Evolutionary conservation across 1,140 invertebrate species (phyloP).

Genomic region (Panulirus ornatus): DNA sequence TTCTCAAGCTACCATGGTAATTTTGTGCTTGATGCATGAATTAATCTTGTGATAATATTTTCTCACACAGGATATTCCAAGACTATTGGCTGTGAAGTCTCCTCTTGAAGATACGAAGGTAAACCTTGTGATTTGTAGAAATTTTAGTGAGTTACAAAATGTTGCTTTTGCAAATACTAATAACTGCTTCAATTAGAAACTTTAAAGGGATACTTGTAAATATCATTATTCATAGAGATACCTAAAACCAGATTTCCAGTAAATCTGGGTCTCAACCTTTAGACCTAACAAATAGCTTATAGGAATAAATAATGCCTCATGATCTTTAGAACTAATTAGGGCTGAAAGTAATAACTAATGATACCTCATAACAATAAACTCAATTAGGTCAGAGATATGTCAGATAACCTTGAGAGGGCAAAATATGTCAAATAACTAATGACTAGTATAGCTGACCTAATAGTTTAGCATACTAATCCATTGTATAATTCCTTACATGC

Average conservation of each 20-base stretch:
- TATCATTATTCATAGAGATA: no score
- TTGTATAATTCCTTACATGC: conserved; percentile 30
- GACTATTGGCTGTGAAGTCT: conserved; percentile 17
- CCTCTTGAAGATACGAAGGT: conserved; percentile 56
- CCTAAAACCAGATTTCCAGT: no score
- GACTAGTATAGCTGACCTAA: neutral
- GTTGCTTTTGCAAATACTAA: no score
- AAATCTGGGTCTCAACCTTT: no score
- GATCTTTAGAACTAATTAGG: neutral
- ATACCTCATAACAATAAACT: no score
- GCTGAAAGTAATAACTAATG: neutral
- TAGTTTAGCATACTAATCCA: conserved; percentile 1
- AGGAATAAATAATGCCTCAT: neutral
- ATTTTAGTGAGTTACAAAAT: neutral
- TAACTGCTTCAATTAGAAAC: no score
- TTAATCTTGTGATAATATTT: conserved; percentile 30
- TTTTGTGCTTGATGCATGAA: conserved; percentile 9
- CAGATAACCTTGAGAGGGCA: no score
- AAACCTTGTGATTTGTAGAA: neutral
- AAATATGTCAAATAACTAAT: no score
- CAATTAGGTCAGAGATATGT: no score
- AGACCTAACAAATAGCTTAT: no score
- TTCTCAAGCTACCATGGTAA: neutral
- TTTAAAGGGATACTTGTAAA: no score
- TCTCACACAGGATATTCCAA: conserved; percentile 58